These are phyloP conservation scores for Minunthozetes semirufus DNA, from an alignment of 2,888 invertebrate genomes.

Conservation along the genomic window DNA sequence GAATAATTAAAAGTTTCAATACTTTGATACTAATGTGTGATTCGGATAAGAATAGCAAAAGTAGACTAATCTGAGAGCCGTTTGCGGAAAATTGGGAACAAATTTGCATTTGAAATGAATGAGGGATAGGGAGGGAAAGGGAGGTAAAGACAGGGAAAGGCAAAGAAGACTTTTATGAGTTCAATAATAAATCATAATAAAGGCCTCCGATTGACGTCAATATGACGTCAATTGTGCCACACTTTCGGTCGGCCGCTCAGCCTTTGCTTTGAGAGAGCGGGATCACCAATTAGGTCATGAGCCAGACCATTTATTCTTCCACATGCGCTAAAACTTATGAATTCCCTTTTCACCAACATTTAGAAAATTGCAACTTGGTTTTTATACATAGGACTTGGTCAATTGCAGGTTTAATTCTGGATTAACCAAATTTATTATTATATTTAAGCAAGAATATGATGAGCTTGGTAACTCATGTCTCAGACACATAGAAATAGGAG, in stretches of 20 bases:
- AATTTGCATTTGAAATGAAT: neutral
- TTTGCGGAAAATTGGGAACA: neutral
- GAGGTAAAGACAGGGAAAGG: no score
- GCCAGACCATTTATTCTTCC: no score
- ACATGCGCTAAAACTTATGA: no score
- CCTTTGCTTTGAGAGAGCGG: neutral
- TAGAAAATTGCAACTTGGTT: no score
- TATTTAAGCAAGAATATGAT: neutral
- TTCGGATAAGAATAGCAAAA: neutral
- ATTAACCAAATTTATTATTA: neutral
- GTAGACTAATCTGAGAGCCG: no score
- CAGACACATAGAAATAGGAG: neutral
- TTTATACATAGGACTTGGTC: no score
- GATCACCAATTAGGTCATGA: no score
- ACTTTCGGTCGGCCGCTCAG: neutral
- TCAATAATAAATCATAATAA: constrained; percentile 24
- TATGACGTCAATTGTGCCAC: constrained; percentile 20
- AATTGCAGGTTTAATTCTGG: no score
- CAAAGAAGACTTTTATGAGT: constrained; percentile 5
- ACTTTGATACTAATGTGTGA: neutral
- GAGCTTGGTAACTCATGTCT: no score
- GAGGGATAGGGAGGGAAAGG: no score
- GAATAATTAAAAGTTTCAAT: neutral
- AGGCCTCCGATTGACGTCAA: constrained; percentile 10
- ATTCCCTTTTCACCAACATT: no score